Conservation (phyloP, 2,113 vertebrate genomes). For the Megaceryle torquata region DNA sequence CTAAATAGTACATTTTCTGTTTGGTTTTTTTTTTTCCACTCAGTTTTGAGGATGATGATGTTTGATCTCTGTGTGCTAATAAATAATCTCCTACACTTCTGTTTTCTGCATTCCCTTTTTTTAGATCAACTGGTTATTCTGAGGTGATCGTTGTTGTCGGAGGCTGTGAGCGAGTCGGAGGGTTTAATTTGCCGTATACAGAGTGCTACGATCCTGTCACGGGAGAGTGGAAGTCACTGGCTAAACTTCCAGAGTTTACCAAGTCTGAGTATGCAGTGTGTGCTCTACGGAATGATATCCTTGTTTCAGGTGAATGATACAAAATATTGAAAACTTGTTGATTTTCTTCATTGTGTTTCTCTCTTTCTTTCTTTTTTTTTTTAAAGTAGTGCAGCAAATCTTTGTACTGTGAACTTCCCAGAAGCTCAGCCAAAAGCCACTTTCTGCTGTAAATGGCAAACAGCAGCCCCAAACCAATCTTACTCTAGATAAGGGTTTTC, state of each 20-base stretch:
- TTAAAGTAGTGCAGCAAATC: neutral
- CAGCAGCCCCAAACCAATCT: neutral
- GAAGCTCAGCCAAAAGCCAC: neutral
- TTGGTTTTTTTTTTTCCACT: neutral
- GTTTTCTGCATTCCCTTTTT: conserved; percentile 1
- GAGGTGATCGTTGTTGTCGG: conserved; percentile 98
- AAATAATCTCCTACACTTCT: neutral
- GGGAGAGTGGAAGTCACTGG: conserved; percentile 96
- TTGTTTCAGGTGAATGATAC: conserved; percentile 89
- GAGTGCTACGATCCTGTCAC: conserved; percentile 97
- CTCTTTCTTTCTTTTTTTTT: neutral
- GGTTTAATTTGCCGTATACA: conserved; percentile 96
- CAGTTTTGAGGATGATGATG: neutral
- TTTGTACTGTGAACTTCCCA: neutral
- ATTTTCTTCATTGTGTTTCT: neutral
- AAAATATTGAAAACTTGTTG: neutral
- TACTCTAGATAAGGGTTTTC: neutral
- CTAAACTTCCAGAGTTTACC: conserved; percentile 96
- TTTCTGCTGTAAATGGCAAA: neutral
- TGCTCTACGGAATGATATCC: conserved; percentile 94
- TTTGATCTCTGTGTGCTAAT: neutral
- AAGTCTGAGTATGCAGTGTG: conserved; percentile 98
- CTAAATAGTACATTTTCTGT: neutral
- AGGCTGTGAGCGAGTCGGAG: conserved; percentile 93
- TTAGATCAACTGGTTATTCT: conserved; percentile 94